Conservation (phyloP, 2,888 invertebrate genomes). For the Drosophila cracens region DNA sequence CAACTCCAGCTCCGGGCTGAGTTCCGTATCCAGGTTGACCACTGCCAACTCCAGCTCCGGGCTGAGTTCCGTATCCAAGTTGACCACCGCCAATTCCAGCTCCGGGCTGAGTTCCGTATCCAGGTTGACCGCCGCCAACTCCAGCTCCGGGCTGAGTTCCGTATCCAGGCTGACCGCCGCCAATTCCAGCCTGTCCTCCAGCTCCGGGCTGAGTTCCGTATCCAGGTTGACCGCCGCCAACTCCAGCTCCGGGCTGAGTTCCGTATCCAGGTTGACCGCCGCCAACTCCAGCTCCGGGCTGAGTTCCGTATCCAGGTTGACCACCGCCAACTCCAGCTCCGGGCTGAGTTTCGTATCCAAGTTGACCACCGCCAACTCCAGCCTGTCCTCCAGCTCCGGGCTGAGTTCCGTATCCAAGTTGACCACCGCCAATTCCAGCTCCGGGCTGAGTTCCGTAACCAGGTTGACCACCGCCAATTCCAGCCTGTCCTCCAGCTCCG, state of each 20-base stretch:
- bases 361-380: conserved; percentile 17
- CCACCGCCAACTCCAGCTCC: neutral
- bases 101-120: no score
- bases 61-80: no score
- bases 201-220: conserved; percentile 14
- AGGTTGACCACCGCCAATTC: conserved; percentile 22
- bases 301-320: conserved; percentile 17
- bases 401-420: conserved; percentile 31
- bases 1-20: conserved; percentile 25
- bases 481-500: conserved; percentile 20
- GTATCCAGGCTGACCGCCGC: conserved; percentile 11
- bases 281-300: neutral
- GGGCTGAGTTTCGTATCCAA: conserved; percentile 4
- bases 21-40: conserved; percentile 12
- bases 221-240: conserved; percentile 14
- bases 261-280: conserved; percentile 22
- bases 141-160: conserved; percentile 24
- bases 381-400: no score
- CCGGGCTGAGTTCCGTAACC: conserved; percentile 25
- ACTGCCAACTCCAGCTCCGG: neutral
- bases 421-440: conserved; percentile 9
- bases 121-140: conserved; percentile 6
- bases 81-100: no score
- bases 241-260: conserved; percentile 4
- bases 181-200: conserved; percentile 6